Evolutionary conservation across 2,888 invertebrate species (phyloP).

Genomic region (Eremobia ochroleuca): DNA sequence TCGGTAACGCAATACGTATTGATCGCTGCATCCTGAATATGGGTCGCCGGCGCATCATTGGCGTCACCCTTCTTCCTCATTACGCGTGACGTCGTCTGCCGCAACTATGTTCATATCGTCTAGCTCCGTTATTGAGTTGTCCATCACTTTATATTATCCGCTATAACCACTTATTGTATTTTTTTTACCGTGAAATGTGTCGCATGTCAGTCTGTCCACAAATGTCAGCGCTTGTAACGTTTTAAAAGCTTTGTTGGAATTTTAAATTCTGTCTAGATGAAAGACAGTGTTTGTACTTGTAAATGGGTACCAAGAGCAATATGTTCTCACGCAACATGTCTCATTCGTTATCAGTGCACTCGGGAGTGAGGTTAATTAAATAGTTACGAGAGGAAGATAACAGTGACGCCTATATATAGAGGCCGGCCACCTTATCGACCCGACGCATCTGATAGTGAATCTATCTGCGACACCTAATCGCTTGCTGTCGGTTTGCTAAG

Average conservation of each 20-base stretch:
- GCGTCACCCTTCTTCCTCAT: constrained; percentile 88
- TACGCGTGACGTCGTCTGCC: constrained; percentile 74
- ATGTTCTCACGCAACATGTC: constrained; percentile 85
- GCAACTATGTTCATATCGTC: constrained; percentile 43
- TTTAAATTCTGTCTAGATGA: constrained; percentile 51
- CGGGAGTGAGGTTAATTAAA: constrained; percentile 87
- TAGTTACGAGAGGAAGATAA: constrained; percentile 85
- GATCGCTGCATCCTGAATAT: constrained; percentile 86
- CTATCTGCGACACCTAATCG: constrained; percentile 79
- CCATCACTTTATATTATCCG: constrained; percentile 20
- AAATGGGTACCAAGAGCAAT: constrained; percentile 63
- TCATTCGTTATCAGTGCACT: constrained; percentile 83
- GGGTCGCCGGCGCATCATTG: constrained; percentile 78
- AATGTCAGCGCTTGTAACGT: constrained; percentile 53
- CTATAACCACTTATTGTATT: constrained; percentile 31
- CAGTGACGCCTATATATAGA: constrained; percentile 84
- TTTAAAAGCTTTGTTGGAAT: constrained; percentile 67
- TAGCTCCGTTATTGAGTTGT: constrained; percentile 49
- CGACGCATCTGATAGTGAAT: constrained; percentile 83
- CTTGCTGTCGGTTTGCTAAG: constrained; percentile 64
- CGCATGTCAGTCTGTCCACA: constrained; percentile 50
- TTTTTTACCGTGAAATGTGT: constrained; percentile 49
- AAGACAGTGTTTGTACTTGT: constrained; percentile 36
- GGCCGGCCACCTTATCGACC: constrained; percentile 84
- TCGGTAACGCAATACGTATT: constrained; percentile 67